Evolutionary conservation across 2,888 invertebrate genomes (phyloP).

Genomic region (Fragum whitleyi): DNA sequence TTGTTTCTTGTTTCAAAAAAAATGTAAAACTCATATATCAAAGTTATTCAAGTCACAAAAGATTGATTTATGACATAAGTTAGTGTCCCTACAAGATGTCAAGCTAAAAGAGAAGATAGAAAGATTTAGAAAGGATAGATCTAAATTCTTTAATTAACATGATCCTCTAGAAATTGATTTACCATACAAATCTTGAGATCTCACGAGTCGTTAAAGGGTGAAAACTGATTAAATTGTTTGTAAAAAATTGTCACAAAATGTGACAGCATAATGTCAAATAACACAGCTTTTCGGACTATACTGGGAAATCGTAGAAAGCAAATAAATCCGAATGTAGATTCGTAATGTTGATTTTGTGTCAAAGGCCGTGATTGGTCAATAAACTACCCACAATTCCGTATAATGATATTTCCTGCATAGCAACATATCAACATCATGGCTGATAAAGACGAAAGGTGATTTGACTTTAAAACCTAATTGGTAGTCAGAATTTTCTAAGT

Average conservation of each 20-base stretch:
- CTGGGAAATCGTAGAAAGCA: neutral
- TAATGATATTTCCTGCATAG: slow-evolving; percentile 75
- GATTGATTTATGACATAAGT: neutral
- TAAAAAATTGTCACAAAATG: neutral
- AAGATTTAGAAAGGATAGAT: neutral
- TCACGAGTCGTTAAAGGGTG: neutral
- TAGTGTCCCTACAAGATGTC: neutral
- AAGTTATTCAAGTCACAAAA: no score
- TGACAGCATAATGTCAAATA: slow-evolving; percentile 9
- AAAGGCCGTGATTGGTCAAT: slow-evolving; percentile 39
- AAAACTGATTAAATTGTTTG: neutral
- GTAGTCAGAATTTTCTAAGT: no score
- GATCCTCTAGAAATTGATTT: neutral
- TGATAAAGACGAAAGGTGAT: slow-evolving; percentile 74
- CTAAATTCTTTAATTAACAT: neutral
- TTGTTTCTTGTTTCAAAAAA: no score
- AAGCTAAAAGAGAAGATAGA: neutral
- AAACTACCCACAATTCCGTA: slow-evolving; percentile 62
- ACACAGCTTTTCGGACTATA: neutral
- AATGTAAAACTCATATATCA: no score
- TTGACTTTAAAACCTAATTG: neutral
- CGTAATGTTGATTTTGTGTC: slow-evolving; percentile 18
- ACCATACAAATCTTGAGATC: neutral
- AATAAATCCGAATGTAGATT: neutral
- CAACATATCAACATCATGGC: slow-evolving; percentile 78